These are phyloP conservation scores for Malacoraja senta DNA, from an alignment of 2,797 vertebrate genomes.

Conservation along the genomic window DNA sequence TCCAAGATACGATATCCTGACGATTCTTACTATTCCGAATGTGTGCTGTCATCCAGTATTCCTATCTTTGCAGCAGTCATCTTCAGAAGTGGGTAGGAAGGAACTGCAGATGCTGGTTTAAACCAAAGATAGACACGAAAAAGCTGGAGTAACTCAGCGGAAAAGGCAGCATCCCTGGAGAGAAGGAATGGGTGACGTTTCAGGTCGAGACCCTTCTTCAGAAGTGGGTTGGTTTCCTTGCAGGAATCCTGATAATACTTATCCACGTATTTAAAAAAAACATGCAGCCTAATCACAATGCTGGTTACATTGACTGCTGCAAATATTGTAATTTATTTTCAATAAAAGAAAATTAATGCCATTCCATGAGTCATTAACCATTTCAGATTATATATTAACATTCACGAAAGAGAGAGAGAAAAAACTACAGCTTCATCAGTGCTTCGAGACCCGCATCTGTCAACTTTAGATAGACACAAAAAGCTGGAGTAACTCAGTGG, in stretches of 20 bases:
- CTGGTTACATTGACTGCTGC: not conserved
- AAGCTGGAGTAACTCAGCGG: too few relatives aligned
- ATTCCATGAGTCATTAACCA: not conserved
- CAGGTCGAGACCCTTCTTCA: too few relatives aligned
- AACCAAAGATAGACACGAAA: too few relatives aligned
- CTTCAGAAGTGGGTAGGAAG: not conserved
- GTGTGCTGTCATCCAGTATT: not conserved
- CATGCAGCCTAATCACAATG: not conserved
- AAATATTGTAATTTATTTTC: not conserved
- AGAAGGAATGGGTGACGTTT: too few relatives aligned
- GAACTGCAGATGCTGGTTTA: too few relatives aligned
- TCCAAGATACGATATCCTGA: not conserved
- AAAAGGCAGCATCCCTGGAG: too few relatives aligned
- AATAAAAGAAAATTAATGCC: not conserved
- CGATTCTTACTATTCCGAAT: not conserved
- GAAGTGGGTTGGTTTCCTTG: not conserved
- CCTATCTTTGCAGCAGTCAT: not conserved
- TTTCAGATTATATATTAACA: not conserved
- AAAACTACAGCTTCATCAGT: not conserved
- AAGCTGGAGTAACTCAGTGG: too few relatives aligned
- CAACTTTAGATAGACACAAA: not conserved
- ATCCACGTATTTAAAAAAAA: not conserved
- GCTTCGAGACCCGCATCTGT: too few relatives aligned
- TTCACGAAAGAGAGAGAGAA: not conserved
- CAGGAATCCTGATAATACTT: not conserved